Evolutionary conservation across 2,113 vertebrate genomes (phyloP).

Genomic region (Pelmatolapia mariae): DNA sequence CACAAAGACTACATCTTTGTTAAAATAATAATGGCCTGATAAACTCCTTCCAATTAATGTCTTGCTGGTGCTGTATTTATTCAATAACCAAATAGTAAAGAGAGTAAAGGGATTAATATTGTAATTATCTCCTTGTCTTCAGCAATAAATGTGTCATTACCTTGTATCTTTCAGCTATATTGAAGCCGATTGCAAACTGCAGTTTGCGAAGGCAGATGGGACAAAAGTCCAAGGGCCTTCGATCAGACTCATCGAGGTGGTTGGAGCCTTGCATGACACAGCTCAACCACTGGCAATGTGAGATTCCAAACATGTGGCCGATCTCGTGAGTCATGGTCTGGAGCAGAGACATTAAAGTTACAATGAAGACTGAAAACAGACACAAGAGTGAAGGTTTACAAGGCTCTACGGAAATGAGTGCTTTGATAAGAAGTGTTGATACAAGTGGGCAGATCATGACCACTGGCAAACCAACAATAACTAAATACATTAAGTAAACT

Average conservation of each 20-base stretch:
- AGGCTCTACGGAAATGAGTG: neutral
- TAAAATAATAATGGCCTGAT: neutral
- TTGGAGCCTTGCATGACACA: constrained; percentile 78
- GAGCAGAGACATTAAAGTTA: neutral
- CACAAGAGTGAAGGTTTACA: neutral
- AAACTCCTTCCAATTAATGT: neutral
- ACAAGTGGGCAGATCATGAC: neutral
- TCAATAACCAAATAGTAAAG: neutral
- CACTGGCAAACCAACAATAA: neutral
- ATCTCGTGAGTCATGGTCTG: constrained; percentile 73
- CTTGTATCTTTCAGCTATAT: constrained; percentile 42
- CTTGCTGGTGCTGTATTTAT: neutral
- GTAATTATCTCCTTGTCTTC: neutral
- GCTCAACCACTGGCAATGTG: constrained; percentile 72
- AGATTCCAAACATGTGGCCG: constrained; percentile 68
- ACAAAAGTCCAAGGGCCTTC: constrained; percentile 66
- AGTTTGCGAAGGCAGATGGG: constrained; percentile 71
- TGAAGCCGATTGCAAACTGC: constrained; percentile 58
- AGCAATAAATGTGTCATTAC: neutral
- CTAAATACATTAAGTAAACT: neutral
- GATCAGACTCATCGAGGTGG: constrained; percentile 71
- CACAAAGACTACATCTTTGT: neutral
- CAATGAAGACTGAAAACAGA: neutral
- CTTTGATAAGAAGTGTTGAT: neutral
- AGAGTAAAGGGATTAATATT: neutral